Percentiles rank a stretch among this genome's conserved stretches.
Conservation (phyloP, 2,888 invertebrate genomes). For the Mythimna impura region DNA sequence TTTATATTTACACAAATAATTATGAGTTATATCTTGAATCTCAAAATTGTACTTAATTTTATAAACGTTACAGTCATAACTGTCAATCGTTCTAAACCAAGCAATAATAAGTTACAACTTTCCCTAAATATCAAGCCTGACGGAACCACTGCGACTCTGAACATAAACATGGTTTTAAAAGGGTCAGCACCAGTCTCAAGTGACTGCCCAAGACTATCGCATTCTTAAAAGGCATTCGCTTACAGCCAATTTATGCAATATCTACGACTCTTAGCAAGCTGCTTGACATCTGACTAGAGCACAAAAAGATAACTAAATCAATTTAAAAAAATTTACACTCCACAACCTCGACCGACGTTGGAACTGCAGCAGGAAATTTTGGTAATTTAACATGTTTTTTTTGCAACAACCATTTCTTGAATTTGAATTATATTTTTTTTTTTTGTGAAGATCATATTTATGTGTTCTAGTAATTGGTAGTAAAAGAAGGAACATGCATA, state of each 20-base stretch:
- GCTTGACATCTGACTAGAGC: background rate
- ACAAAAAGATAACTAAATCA: no score
- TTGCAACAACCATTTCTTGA: background rate
- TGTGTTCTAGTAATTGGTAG: background rate
- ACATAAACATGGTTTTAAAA: background rate
- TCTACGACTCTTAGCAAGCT: background rate
- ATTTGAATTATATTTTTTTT: background rate
- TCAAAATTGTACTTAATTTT: constrained; percentile 80
- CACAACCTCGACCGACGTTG: background rate
- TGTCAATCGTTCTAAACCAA: background rate
- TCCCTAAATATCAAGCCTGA: background rate
- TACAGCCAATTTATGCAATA: background rate
- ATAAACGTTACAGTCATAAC: constrained; percentile 14
- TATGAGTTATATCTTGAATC: constrained; percentile 71
- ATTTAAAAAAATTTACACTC: background rate
- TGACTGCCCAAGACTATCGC: background rate
- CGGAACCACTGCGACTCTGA: background rate
- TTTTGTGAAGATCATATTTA: background rate
- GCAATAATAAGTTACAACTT: background rate
- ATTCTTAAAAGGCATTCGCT: background rate
- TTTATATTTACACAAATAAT: constrained; percentile 42
- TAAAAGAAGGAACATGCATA: background rate
- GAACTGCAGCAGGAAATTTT: background rate
- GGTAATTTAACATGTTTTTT: background rate
- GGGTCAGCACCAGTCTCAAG: background rate